Percentiles rank a stretch among this genome's conserved stretches.
Evolutionary conservation across 2,797 vertebrate genomes (phyloP).

Genomic region (Scomberomorus guttatus): DNA sequence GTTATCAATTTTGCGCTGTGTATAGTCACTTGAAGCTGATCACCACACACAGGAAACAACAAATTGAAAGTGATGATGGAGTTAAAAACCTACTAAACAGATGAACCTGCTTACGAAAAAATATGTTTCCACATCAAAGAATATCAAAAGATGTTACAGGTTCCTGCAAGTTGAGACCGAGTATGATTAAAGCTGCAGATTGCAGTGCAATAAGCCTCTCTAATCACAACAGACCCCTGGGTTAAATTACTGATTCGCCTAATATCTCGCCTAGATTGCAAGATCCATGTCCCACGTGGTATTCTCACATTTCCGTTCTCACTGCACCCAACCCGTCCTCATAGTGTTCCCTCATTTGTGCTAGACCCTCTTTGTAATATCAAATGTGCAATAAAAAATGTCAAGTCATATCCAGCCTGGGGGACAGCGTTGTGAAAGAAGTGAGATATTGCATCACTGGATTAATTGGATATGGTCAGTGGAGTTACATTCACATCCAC

Average conservation of each 20-base stretch:
- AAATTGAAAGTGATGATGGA: not conserved
- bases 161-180: constrained; percentile 9
- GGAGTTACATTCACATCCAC: constrained; percentile 6
- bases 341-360: not conserved
- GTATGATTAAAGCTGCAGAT: constrained; percentile 29
- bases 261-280: constrained; percentile 12
- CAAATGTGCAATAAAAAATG: constrained; percentile 4
- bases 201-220: not conserved
- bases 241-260: constrained; percentile 35
- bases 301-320: constrained; percentile 28
- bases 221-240: constrained; percentile 24
- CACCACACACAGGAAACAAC: not conserved
- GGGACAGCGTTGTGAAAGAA: not conserved
- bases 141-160: not conserved
- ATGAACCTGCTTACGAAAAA: not conserved
- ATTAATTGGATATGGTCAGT: not conserved
- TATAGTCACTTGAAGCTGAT: not conserved
- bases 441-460: constrained; percentile 1
- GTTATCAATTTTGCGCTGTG: not conserved
- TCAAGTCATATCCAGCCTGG: constrained; percentile 21
- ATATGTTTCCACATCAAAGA: not conserved
- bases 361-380: constrained; percentile 1
- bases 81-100: not conserved
- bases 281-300: not conserved
- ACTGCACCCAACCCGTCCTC: constrained; percentile 22